Base-by-base conservation (phyloP, 2,113 vertebrate species). In the Brachypteracias leptosomus region DNA sequence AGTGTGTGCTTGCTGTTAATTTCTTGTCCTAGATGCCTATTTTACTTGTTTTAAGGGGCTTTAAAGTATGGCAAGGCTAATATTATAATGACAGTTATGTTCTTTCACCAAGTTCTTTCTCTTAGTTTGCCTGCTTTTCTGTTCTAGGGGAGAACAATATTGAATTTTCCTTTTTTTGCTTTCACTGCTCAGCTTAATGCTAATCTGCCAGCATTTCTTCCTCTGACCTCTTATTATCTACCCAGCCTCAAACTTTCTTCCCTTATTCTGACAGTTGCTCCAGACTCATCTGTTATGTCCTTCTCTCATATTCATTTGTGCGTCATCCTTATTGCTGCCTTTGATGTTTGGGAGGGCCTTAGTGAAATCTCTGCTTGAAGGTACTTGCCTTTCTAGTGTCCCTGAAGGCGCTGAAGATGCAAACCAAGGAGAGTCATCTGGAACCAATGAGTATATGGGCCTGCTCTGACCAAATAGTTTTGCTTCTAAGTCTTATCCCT, bases 161-260 rank as follows among this genome's bases (percentile, higher is more conserved):
- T 5, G 3, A 67, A 8, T 90, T 88, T 90, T 86, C 65, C 44
- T 47, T 54, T 83, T 42, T 83, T n/a, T 59, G 67, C 85, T 86
- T 95, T 93, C 90, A 62, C 49, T 83, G 76, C 85, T 83, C 61
- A 95, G 85, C 72, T 92, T 90, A 68, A 80, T 81, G 72, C 76
- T 93, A 47, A 93, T 93, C 72, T 90, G 38, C 33, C 4, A 3
- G 57, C 59, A 40, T 93, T 90, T 94, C 33, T 89, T 92, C 47
- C 77, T 95, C 46, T 92, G 72, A 36, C 77, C 47, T 71, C n/a
- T 70, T 80, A 76, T 22, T 89, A 46, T 89, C 55, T 89, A 66
- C n/a, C 57, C n/a, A 77, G 36, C 38, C 36, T 90, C 68, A 74
- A 33, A 71, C 68, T 67, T 92, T 35, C 68, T 86, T 71, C 47